Evolutionary conservation across 2,888 invertebrate genomes (phyloP).

Genomic region (Nemotelus nigrinus): DNA sequence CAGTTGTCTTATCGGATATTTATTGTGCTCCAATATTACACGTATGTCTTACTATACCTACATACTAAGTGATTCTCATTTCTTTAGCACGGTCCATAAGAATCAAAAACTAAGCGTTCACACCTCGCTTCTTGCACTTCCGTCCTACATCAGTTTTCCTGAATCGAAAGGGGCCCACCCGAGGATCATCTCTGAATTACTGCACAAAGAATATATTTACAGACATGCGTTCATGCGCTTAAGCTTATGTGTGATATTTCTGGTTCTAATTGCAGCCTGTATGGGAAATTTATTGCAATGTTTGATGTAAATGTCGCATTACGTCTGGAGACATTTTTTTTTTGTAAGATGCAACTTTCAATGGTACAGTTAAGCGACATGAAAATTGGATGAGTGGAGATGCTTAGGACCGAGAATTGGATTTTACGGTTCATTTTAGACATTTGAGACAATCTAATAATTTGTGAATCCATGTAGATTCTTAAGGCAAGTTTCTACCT

Average conservation of each 20-base stretch:
- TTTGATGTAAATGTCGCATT: conserved; percentile 48
- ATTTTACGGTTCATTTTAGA: too few species aligned
- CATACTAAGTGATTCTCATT: conserved; percentile 4
- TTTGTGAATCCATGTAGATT: too few species aligned
- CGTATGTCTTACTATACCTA: neutral
- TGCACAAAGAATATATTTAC: too few species aligned
- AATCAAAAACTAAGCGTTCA: neutral
- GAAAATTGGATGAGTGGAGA: neutral
- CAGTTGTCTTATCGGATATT: conserved; percentile 45
- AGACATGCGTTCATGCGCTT: too few species aligned
- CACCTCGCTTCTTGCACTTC: conserved; percentile 27
- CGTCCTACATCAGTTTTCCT: neutral
- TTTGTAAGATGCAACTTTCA: neutral
- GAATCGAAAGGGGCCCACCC: too few species aligned
- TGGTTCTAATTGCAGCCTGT: conserved; percentile 50
- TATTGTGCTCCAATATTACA: conserved; percentile 45
- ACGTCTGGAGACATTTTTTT: neutral
- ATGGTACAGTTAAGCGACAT: conserved; percentile 4
- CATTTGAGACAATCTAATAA: too few species aligned
- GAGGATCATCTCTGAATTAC: too few species aligned
- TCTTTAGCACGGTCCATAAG: neutral
- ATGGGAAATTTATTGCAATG: conserved; percentile 52
- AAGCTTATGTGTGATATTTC: conserved; percentile 45
- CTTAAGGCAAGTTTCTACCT: too few species aligned
- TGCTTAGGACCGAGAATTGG: too few species aligned